Evolutionary conservation across 2,888 invertebrate genomes (phyloP).

Genomic region (Caenorhabditis angaria): DNA sequence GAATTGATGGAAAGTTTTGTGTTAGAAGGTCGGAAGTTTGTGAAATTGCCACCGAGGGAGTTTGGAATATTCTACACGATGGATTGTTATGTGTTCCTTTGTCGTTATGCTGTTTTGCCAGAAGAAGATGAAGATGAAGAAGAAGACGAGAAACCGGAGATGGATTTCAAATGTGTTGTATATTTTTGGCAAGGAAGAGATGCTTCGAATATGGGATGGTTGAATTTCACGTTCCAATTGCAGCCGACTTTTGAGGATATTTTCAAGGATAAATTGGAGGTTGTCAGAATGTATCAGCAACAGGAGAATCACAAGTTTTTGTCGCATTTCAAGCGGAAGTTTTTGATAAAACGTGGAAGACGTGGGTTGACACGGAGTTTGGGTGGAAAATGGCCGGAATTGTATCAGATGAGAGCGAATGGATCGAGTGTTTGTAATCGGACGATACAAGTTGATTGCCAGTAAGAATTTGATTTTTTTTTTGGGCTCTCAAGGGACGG

Average conservation of each 20-base stretch:
- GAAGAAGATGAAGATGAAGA: constrained; percentile 44
- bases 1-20: constrained; percentile 98
- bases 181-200: constrained; percentile 99
- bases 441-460: constrained; percentile 77
- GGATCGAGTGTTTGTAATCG: constrained; percentile 85
- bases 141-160: constrained; percentile 65
- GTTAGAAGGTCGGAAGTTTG: constrained; percentile 93
- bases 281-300: constrained; percentile 92
- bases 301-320: constrained; percentile 98
- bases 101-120: constrained; percentile 85
- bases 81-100: constrained; percentile 97
- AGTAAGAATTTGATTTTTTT: constrained; percentile 45
- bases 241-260: constrained; percentile 82
- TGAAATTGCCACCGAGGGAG: constrained; percentile 93
- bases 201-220: constrained; percentile 98
- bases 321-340: constrained; percentile 93
- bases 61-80: constrained; percentile 87
- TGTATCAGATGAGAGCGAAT: constrained; percentile 94
- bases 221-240: constrained; percentile 93
- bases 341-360: constrained; percentile 86
- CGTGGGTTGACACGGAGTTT: constrained; percentile 64
- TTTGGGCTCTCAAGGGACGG: no score
- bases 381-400: constrained; percentile 78
- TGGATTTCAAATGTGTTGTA: constrained; percentile 91
- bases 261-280: constrained; percentile 85